Percentiles rank a stretch among this genome's conserved stretches.
These are phyloP conservation scores for Myanophis thanlyinensis DNA, from an alignment of 2,113 vertebrate species.

Conservation along the genomic window DNA sequence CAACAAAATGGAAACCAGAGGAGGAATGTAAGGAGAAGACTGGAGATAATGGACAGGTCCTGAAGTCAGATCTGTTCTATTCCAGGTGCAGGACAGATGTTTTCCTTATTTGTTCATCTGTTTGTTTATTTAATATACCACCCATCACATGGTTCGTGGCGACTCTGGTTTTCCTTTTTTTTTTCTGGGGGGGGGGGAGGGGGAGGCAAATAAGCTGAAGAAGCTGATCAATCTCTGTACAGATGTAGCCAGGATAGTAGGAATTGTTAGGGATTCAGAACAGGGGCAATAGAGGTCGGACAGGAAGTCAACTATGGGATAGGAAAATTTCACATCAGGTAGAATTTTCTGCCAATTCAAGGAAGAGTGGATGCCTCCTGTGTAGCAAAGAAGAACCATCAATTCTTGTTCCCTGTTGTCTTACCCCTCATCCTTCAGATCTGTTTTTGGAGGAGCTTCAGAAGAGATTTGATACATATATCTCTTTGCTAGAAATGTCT, in stretches of 20 bases:
- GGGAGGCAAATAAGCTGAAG: not conserved
- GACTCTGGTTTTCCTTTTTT: not conserved
- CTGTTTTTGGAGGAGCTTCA: not conserved
- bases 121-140: not conserved
- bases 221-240: not conserved
- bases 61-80: not conserved
- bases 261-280: not conserved
- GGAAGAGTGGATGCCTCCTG: not conserved
- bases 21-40: not conserved
- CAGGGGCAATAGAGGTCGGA: not conserved
- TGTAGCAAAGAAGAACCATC: not conserved
- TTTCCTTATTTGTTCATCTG: not conserved
- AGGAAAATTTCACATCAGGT: not conserved
- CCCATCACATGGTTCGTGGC: not conserved
- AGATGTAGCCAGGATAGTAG: not conserved
- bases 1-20: not conserved
- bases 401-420: not conserved
- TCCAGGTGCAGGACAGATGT: not conserved
- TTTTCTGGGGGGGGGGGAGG: rapidly evolving
- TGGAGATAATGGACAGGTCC: not conserved
- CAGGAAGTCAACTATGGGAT: not conserved
- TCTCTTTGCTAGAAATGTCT: not conserved
- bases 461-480: not conserved
- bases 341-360: not conserved
- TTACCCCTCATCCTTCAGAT: not conserved